Percentiles rank a stretch among this genome's conserved stretches.
phyloP scores from a whole-genome alignment of 2,113 vertebrate genomes.

The Mustela nigripes region DNA sequence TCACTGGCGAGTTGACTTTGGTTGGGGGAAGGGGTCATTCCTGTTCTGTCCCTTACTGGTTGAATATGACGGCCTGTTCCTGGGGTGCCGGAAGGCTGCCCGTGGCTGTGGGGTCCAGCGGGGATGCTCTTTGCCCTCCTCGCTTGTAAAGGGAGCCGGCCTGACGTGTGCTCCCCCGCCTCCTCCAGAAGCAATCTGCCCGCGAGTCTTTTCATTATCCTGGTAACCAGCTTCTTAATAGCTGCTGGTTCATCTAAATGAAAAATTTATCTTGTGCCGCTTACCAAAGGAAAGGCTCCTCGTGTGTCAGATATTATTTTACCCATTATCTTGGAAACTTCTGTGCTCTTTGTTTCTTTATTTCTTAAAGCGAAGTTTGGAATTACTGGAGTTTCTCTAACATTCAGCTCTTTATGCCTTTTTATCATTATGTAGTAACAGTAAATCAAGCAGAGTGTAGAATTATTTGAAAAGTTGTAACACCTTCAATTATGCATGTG shows the following conservation, averaged over 20 bases:
- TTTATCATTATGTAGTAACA: background rate
- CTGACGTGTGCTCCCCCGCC: accelerated
- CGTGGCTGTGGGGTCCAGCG: background rate
- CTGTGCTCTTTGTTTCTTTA: background rate
- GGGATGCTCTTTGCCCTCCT: background rate
- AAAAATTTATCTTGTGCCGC: conserved; percentile 53
- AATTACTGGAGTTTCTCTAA: background rate
- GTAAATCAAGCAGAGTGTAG: background rate
- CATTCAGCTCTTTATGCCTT: background rate
- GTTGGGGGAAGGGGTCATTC: background rate
- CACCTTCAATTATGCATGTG: background rate
- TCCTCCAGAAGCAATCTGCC: background rate
- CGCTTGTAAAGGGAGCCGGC: background rate
- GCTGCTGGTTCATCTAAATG: conserved; percentile 17
- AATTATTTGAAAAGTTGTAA: background rate
- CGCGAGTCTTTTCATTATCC: background rate
- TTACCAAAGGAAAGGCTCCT: conserved; percentile 16
- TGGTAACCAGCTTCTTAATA: background rate
- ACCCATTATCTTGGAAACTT: conserved; percentile 54
- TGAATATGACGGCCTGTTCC: background rate
- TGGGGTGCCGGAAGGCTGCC: background rate
- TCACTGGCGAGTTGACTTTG: background rate
- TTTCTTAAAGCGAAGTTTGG: background rate
- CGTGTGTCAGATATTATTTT: conserved; percentile 53
- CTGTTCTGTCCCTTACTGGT: background rate